A percentile compares a stretch with the other conserved stretches of the same genome.
Conservation (phyloP, 2,797 vertebrate species). For the Alectoris magna region DNA sequence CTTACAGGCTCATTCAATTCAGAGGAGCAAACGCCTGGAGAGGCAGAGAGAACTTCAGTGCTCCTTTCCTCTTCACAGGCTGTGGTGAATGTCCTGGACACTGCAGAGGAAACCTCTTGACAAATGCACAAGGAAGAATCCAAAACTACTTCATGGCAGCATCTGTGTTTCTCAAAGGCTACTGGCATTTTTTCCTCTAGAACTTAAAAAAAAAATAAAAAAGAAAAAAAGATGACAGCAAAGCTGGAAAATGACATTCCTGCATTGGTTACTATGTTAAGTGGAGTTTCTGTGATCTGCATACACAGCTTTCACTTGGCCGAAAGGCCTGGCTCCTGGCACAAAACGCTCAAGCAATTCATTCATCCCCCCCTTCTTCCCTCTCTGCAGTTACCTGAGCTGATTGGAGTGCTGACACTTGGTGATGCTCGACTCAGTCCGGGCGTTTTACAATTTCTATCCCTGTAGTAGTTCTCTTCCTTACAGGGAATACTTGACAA, state of each 20-base stretch:
- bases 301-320: neutral
- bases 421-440: conserved; percentile 40
- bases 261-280: accelerated
- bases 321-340: neutral
- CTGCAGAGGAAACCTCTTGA: conserved; percentile 13
- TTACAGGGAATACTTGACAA: conserved; percentile 78
- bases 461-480: conserved; percentile 41
- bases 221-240: neutral
- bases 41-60: conserved; percentile 17
- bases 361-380: neutral
- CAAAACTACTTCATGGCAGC: conserved; percentile 16
- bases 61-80: conserved; percentile 44
- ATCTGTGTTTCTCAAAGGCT: conserved; percentile 31
- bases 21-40: neutral
- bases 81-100: conserved; percentile 39
- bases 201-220: neutral
- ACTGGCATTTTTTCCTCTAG: conserved; percentile 18
- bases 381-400: conserved; percentile 69
- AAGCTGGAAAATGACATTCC: neutral
- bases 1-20: conserved; percentile 55
- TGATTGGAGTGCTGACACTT: conserved; percentile 76
- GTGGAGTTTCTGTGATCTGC: neutral
- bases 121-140: conserved; percentile 38
- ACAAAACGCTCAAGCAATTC: neutral
- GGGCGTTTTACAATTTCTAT: conserved; percentile 34